phyloP scores from a whole-genome alignment of 1,140 invertebrate species.

The Cydia strobilella region DNA sequence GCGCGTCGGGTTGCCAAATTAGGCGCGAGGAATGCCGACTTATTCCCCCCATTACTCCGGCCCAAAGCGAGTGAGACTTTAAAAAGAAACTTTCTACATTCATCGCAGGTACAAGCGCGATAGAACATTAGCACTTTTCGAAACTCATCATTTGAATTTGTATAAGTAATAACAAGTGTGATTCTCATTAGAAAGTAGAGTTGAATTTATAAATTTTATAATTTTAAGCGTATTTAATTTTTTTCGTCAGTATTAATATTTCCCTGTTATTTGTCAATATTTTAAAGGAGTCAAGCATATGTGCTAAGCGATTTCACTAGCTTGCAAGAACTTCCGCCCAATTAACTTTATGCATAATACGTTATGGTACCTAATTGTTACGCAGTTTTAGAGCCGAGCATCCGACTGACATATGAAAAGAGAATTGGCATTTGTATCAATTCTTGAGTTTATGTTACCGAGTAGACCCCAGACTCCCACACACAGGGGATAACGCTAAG shows the following conservation, averaged over 20 bases:
- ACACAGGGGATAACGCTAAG: too few species aligned
- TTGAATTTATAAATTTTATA: neutral
- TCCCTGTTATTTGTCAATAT: neutral
- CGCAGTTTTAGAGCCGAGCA: too few species aligned
- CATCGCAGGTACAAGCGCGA: slow-evolving; percentile 24
- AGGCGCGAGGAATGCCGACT: slow-evolving; percentile 75
- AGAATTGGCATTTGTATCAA: too few species aligned
- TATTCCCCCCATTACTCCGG: slow-evolving; percentile 62
- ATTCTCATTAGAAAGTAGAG: neutral
- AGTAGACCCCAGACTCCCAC: too few species aligned
- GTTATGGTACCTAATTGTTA: too few species aligned
- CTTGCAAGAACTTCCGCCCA: too few species aligned
- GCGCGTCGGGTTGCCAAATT: slow-evolving; percentile 78
- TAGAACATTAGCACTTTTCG: slow-evolving; percentile 23
- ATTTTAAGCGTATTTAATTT: neutral
- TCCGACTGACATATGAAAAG: too few species aligned
- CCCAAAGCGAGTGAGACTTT: slow-evolving; percentile 37
- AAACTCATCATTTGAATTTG: slow-evolving; percentile 17
- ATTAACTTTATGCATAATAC: too few species aligned
- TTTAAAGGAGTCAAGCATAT: neutral
- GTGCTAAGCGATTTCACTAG: too few species aligned
- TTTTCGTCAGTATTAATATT: neutral
- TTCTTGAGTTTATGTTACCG: too few species aligned
- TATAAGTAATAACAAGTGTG: slow-evolving; percentile 1
- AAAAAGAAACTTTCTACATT: slow-evolving; percentile 31